A percentile compares a stretch with the other conserved stretches of the same genome.
Evolutionary conservation across 2,113 vertebrate species (phyloP).

Genomic region (Mixornis gularis): DNA sequence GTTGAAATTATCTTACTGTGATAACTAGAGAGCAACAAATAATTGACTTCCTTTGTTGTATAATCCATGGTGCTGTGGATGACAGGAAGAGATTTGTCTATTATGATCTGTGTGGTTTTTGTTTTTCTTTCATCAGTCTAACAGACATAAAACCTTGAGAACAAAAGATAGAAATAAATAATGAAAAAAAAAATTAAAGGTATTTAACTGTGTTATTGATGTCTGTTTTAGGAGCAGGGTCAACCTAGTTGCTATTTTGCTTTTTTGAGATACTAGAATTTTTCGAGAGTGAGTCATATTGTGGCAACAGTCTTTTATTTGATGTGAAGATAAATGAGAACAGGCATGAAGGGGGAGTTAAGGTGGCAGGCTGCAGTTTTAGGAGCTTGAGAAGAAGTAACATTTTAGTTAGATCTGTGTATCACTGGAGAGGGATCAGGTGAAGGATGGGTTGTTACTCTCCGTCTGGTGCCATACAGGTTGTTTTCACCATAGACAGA

Average conservation of each 20-base stretch:
- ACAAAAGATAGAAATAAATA: background rate
- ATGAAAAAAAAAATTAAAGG: background rate
- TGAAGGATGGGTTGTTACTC: background rate
- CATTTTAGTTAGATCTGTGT: background rate
- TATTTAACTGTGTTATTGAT: background rate
- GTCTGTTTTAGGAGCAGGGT: background rate
- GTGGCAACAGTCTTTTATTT: background rate
- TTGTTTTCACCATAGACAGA: background rate
- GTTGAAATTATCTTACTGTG: background rate
- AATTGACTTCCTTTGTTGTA: background rate
- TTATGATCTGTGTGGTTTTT: background rate
- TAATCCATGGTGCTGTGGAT: background rate
- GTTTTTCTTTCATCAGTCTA: background rate
- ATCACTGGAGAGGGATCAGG: background rate
- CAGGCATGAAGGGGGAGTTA: background rate
- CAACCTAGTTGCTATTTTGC: background rate
- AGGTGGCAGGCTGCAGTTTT: background rate
- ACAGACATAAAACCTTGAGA: background rate
- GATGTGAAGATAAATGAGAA: background rate
- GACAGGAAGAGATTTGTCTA: background rate
- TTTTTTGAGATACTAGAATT: background rate
- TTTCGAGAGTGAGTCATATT: background rate
- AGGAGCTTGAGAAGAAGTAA: background rate
- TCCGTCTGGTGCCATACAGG: rapidly evolving
- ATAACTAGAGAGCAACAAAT: background rate